Percentiles rank a stretch among this genome's conserved stretches.
These are phyloP conservation scores for Protomyctophum bolini DNA, from an alignment of 2,113 vertebrate genomes.

Conservation along the genomic window DNA sequence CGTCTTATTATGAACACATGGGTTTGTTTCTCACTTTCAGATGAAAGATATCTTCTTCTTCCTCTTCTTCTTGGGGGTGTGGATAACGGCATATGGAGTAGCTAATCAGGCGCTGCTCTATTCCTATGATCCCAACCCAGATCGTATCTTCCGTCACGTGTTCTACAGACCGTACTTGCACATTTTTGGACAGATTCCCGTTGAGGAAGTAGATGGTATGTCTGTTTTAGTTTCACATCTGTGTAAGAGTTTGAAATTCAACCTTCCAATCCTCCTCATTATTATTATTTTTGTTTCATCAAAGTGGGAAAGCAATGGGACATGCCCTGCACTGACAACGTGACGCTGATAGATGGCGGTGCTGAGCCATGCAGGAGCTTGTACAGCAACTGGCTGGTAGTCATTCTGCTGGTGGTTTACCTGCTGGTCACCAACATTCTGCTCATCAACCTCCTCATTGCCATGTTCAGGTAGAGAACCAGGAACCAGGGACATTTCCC, in stretches of 20 bases:
- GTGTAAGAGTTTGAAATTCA: too few species aligned
- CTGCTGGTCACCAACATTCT: conserved; percentile 91
- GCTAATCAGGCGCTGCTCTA: conserved; percentile 88
- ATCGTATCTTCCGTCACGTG: conserved; percentile 82
- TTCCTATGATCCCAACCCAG: conserved; percentile 73
- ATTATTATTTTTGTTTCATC: not conserved
- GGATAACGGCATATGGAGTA: conserved; percentile 89
- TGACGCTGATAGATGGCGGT: conserved; percentile 61
- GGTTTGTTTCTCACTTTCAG: conserved; percentile 56
- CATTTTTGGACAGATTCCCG: conserved; percentile 91
- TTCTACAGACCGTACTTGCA: conserved; percentile 91
- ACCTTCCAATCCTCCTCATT: too few species aligned
- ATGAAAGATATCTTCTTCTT: conserved; percentile 94
- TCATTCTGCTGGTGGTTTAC: conserved; percentile 86
- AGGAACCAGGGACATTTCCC: not conserved
- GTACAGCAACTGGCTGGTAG: conserved; percentile 89
- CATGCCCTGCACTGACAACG: conserved; percentile 77
- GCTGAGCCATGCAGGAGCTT: conserved; percentile 77
- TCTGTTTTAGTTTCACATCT: conserved; percentile 14
- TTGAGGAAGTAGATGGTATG: conserved; percentile 87
- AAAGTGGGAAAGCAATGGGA: conserved; percentile 73
- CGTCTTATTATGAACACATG: not conserved
- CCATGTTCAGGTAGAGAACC: conserved; percentile 88
- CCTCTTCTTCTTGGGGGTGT: conserved; percentile 89
- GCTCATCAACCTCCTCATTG: conserved; percentile 90